Evolutionary conservation across 2,888 invertebrate species (phyloP).

Genomic region (Lithophane ornitopus): DNA sequence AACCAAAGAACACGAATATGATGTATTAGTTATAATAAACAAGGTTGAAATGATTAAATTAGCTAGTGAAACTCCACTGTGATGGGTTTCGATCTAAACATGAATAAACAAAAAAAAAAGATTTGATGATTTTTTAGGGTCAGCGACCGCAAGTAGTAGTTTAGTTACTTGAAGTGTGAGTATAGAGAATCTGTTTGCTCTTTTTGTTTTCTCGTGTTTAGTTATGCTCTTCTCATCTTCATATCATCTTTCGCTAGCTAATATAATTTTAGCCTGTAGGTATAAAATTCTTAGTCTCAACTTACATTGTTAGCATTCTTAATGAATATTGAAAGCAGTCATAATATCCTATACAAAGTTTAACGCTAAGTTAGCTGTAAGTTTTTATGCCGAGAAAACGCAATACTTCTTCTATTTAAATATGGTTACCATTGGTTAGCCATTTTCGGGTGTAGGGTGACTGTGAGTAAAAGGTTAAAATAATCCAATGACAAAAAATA

Average conservation of each 20-base stretch:
- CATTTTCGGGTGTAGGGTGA: conserved; percentile 19
- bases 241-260: background rate
- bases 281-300: background rate
- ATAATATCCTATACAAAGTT: background rate
- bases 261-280: background rate
- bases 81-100: no score
- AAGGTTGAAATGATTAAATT: no score
- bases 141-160: no score
- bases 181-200: no score
- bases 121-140: no score
- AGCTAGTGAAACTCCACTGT: no score
- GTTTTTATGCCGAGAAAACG: conserved; percentile 16
- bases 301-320: background rate
- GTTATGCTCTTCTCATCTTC: no score
- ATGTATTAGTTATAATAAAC: no score
- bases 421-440: conserved; percentile 12
- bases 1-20: no score
- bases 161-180: no score
- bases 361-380: background rate
- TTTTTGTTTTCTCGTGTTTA: no score
- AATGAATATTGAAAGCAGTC: background rate
- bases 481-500: background rate
- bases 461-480: background rate
- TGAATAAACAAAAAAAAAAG: no score
- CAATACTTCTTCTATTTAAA: conserved; percentile 5